Evolutionary conservation across 2,888 invertebrate genomes (phyloP).

Genomic region (Apantesis nais): DNA sequence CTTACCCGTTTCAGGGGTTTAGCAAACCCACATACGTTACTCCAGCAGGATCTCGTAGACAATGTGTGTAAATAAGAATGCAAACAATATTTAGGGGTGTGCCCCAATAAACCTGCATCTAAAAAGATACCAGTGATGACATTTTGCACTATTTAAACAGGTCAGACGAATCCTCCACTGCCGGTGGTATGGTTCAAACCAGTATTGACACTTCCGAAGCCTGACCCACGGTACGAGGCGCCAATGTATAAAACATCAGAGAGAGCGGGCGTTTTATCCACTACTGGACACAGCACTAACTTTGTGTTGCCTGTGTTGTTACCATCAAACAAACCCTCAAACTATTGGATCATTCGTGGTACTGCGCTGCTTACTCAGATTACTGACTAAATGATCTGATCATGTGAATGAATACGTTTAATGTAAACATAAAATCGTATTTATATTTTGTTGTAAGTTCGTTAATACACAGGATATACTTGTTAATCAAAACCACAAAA

Average conservation of each 20-base stretch:
- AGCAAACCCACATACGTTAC: no score
- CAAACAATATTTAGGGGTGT: background rate
- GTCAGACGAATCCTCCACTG: slow-evolving; percentile 91
- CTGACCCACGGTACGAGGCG: slow-evolving; percentile 88
- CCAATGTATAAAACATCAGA: slow-evolving; percentile 96
- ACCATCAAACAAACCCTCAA: slow-evolving; percentile 87
- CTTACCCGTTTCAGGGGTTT: no score
- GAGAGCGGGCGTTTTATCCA: slow-evolving; percentile 94
- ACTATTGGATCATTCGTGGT: slow-evolving; percentile 95
- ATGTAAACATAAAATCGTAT: background rate
- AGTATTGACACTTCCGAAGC: slow-evolving; percentile 85
- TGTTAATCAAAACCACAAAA: background rate
- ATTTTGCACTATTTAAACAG: slow-evolving; percentile 64
- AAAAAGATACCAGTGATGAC: background rate
- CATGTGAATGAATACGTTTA: background rate
- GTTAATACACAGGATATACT: background rate
- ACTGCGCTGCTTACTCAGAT: slow-evolving; percentile 94
- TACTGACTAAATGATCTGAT: slow-evolving; percentile 84
- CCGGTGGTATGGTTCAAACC: slow-evolving; percentile 89
- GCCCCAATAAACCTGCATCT: background rate
- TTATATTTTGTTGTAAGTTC: background rate
- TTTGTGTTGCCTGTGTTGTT: slow-evolving; percentile 93
- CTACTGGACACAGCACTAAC: slow-evolving; percentile 97
- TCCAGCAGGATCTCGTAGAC: no score
- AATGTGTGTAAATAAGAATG: background rate